Conservation (phyloP, 2,113 vertebrate species). For the Cyanoliseus patagonus region DNA sequence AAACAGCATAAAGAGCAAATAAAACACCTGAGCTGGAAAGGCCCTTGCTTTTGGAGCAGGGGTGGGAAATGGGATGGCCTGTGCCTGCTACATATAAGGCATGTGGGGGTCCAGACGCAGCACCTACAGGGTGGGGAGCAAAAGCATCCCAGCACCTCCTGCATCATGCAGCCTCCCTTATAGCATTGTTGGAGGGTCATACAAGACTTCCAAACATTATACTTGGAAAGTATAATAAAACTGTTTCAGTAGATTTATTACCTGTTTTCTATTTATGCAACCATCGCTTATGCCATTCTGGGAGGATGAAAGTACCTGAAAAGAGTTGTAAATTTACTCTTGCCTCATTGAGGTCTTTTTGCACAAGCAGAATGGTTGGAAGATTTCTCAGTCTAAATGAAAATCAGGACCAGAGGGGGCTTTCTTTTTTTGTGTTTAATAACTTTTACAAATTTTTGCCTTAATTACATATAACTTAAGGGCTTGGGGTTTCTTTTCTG, state of each 20-base stretch:
- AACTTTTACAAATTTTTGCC: neutral
- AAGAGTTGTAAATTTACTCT: neutral
- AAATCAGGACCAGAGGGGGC: neutral
- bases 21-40: neutral
- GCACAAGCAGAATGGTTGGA: neutral
- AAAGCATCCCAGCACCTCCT: neutral
- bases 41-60: neutral
- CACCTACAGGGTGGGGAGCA: neutral
- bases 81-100: neutral
- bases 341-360: neutral
- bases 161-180: rapidly evolving
- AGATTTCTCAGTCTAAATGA: neutral
- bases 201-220: neutral
- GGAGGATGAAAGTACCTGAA: neutral
- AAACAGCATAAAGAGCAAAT: neutral
- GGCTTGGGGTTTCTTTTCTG: neutral
- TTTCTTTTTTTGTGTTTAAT: neutral
- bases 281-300: neutral
- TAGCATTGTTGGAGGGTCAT: neutral
- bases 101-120: neutral
- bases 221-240: neutral
- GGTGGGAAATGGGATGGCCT: neutral
- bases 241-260: neutral
- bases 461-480: neutral
- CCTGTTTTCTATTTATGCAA: neutral